These are phyloP conservation scores for Siniperca chuatsi DNA, from an alignment of 2,113 vertebrate genomes.

Conservation along the genomic window DNA sequence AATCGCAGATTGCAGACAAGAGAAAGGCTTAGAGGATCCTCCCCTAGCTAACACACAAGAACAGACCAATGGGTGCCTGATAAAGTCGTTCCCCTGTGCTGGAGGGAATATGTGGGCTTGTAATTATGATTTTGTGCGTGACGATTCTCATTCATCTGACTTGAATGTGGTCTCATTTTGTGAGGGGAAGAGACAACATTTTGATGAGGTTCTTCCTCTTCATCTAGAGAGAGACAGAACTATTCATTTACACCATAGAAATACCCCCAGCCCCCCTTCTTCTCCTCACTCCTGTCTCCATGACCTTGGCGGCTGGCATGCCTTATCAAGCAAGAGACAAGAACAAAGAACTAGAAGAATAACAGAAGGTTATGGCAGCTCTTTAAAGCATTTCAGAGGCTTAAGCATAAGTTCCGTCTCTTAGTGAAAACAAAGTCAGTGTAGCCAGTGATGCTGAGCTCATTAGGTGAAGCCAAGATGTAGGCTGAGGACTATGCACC, in stretches of 20 bases:
- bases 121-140: slow-evolving; percentile 84
- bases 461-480: slow-evolving; percentile 75
- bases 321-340: slow-evolving; percentile 82
- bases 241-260: slow-evolving; percentile 82
- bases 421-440: slow-evolving; percentile 77
- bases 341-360: slow-evolving; percentile 82
- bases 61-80: slow-evolving; percentile 75
- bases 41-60: slow-evolving; percentile 68
- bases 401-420: slow-evolving; percentile 79
- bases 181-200: slow-evolving; percentile 80
- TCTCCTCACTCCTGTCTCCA: slow-evolving; percentile 68
- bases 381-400: slow-evolving; percentile 79
- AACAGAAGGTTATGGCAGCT: slow-evolving; percentile 84
- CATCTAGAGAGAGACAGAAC: slow-evolving; percentile 78
- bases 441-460: slow-evolving; percentile 64
- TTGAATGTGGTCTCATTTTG: slow-evolving; percentile 77
- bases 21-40: slow-evolving; percentile 77
- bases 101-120: slow-evolving; percentile 78
- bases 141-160: slow-evolving; percentile 85
- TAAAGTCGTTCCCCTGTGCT: slow-evolving; percentile 76
- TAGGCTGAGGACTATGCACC: slow-evolving; percentile 64
- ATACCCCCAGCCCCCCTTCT: slow-evolving; percentile 55
- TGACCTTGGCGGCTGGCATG: slow-evolving; percentile 84
- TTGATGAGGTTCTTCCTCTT: slow-evolving; percentile 84
- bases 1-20: slow-evolving; percentile 85